Conservation (phyloP, 2,888 invertebrate genomes). For the Lasioglossum morio region DNA sequence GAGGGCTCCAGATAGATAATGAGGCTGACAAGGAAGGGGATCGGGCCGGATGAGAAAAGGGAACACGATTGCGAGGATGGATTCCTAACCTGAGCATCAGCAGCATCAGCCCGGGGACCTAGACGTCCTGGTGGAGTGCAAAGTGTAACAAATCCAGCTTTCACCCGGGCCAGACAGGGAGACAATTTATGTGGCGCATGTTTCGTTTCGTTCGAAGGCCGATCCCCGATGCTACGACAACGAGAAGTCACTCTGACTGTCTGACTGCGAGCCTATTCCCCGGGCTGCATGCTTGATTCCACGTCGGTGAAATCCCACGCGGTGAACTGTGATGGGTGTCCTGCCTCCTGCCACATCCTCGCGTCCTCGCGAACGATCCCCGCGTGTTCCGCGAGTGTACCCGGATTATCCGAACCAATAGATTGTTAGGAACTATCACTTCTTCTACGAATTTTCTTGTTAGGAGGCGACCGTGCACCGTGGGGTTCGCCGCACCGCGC, state of each 20-base stretch:
- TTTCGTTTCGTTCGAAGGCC: conserved; percentile 81
- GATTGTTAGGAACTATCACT: conserved; percentile 36
- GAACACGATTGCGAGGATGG: conserved; percentile 67
- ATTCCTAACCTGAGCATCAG: conserved; percentile 68
- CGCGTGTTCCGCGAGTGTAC: conserved; percentile 16
- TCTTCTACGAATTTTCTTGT: neutral
- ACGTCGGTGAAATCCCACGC: conserved; percentile 68
- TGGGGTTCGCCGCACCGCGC: neutral
- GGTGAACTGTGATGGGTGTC: conserved; percentile 61
- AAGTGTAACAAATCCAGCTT: conserved; percentile 85
- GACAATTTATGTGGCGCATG: conserved; percentile 84
- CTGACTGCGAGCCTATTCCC: conserved; percentile 56
- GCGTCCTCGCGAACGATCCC: conserved; percentile 40
- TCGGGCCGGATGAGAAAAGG: conserved; percentile 61
- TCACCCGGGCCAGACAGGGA: conserved; percentile 82
- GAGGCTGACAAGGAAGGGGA: conserved; percentile 67
- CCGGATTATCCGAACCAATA: conserved; percentile 35
- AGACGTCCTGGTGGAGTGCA: conserved; percentile 82
- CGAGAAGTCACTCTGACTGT: conserved; percentile 76
- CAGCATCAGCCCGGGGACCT: conserved; percentile 69
- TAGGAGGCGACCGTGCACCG: neutral
- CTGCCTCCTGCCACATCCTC: conserved; percentile 53
- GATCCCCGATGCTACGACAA: conserved; percentile 75
- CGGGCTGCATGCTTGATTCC: conserved; percentile 62
- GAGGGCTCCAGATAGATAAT: conserved; percentile 65